Evolutionary conservation across 2,113 vertebrate genomes (phyloP), one percentile per base, ranked within the genome.

Genomic region (Lontra canadensis): DNA sequence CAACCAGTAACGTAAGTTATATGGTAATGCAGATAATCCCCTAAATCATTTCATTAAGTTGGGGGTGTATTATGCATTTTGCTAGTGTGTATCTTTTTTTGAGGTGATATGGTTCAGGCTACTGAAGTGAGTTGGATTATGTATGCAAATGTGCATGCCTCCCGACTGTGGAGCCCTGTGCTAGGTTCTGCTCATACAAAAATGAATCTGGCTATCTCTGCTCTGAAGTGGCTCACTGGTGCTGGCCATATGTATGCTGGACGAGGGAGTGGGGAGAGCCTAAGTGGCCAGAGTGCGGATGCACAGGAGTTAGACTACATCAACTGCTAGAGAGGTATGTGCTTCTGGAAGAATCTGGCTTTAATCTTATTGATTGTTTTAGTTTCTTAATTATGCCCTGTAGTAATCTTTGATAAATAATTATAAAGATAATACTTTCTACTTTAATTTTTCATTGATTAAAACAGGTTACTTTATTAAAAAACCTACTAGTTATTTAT

Each of bases 391-490:
- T 42, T 86, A 93, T 89, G 34, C 12, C 25, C 36, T 87, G 9
- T 73, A 61, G 26, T 96, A 69, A 93, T 13, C 26, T 59, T 93
- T 61, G 63, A 9, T 85, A 81, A 81, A 42, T 83, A 91, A 7
- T 74, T 86, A 93, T 65, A 42, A 86, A 92, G 18, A 90, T 79
- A 84, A 3, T 47, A 20, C 5, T 88, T 95, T 95, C 67, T 47
- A n/a, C 36, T 79, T 95, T 95, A 97, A 95, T 74, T 94, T 69
- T 42, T 88, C n/a, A 29, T 25, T 96, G 17, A 61, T 76, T 95
- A 78, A 81, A 93, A 69, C 78, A 88, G 6, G 74, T 96, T 95
- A 81, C 18, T 81, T 59, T 85, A 74, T 73, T 82, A 89, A 76
- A 44, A 74, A 69, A 44, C 1, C n/a, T 59, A 39, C 1, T 11